Base-by-base conservation (phyloP, 2,888 invertebrate species). In the Torymus aiolomorphi region DNA sequence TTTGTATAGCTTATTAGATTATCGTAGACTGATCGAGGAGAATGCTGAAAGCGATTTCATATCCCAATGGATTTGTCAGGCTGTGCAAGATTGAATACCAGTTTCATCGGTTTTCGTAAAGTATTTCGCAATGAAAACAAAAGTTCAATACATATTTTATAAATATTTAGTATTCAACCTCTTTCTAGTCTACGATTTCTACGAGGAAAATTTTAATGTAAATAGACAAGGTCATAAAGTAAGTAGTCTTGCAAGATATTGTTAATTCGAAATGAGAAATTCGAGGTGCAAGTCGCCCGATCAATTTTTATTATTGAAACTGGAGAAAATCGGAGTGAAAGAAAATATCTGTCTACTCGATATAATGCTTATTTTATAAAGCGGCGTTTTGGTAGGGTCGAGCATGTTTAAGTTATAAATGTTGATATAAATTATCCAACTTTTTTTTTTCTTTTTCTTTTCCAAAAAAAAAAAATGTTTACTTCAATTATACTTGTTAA, bases 111-210 rank as follows among this genome's bases (percentile, higher is more conserved):
- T 42, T 42, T 42, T 42, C 42, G 42, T 42, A 42, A 42, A 42
- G 42, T 42, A 42, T 42, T 42, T 42, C 42, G 42, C 42, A 42
- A 31, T 31, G 52, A 71, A 59, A 24, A 61, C 14, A 49, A 69
- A 63, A 63, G 18, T 42, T 72, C 59, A 10, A 76, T 61, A 8
- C 18, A 65, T 4, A 13, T 75, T 80, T 72, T 78, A 62, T 76
- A 78, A 78, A 67, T 62, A 75, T 72, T 81, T 71, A 71, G 62
- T 78, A 67, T 59, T 66, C 31, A 75, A 81, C 67, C 71, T 75
- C 57, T 56, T 76, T 78, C 80, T 78, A 81, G 78, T 78, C 81
- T 81, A 62, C 62, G 49, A 66, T 72, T 72, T 42, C 52, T 76
- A 57, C n/a, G 42, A 49, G 67, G 42, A 42, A 77, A 69, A 77